phyloP scores from a whole-genome alignment of 2,888 invertebrate species.

The Timandra comae region DNA sequence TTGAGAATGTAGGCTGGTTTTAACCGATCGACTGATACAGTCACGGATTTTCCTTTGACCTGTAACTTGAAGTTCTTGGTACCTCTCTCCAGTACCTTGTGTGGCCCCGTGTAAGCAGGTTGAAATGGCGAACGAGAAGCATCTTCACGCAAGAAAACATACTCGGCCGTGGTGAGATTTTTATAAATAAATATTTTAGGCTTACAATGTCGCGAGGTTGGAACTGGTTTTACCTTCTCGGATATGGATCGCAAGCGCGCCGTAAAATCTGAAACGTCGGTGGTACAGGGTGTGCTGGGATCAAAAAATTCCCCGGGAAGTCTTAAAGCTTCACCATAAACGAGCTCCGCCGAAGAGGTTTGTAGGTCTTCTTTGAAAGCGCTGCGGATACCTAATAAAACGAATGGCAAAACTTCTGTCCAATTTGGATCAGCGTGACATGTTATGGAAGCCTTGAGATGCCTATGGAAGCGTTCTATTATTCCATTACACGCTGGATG shows the following conservation, averaged over 20 bases:
- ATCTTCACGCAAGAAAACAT: slow-evolving; percentile 26
- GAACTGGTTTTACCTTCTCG: slow-evolving; percentile 11
- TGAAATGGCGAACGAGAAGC: slow-evolving; percentile 18
- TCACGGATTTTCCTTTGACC: slow-evolving; percentile 1
- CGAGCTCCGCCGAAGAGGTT: slow-evolving; percentile 8
- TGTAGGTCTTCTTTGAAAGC: slow-evolving; percentile 12
- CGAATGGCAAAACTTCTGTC: slow-evolving; percentile 6
- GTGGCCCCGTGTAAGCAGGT: slow-evolving; percentile 26
- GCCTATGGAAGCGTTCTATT: slow-evolving; percentile 16
- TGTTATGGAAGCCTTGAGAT: slow-evolving; percentile 13
- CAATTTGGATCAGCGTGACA: slow-evolving; percentile 9
- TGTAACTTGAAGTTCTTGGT: not conserved
- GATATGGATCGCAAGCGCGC: slow-evolving; percentile 16
- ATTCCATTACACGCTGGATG: no score
- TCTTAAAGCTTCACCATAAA: slow-evolving; percentile 6
- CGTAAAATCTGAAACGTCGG: slow-evolving; percentile 12
- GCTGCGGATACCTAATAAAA: slow-evolving; percentile 9
- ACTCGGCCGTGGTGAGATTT: slow-evolving; percentile 16
- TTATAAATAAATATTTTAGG: slow-evolving; percentile 22
- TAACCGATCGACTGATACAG: no score
- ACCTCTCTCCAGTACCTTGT: not conserved
- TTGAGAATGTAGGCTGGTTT: slow-evolving; percentile 8
- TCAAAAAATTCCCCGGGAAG: slow-evolving; percentile 10
- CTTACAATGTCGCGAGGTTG: slow-evolving; percentile 17
- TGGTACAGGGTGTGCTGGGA: not conserved